Conservation (phyloP, 2,797 vertebrate species). For the Lutjanus argentimaculatus region DNA sequence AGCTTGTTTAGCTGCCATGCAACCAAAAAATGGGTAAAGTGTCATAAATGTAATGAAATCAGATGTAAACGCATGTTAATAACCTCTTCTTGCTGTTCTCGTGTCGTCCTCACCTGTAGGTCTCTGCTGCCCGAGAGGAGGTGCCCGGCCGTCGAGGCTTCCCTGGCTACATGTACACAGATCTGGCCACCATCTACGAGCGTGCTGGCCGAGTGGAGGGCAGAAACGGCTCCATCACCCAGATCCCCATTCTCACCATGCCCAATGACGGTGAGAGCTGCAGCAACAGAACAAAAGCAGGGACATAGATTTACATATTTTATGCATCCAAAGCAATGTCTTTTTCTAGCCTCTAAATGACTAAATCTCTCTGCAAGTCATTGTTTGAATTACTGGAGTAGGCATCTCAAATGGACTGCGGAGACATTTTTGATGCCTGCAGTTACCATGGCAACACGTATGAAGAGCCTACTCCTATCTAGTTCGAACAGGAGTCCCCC, state of each 20-base stretch:
- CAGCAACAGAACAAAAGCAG: no score
- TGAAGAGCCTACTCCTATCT: slow-evolving; percentile 68
- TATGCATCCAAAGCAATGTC: not conserved
- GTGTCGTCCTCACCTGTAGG: slow-evolving; percentile 65
- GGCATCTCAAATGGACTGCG: slow-evolving; percentile 20
- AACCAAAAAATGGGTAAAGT: no score
- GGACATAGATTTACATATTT: not conserved
- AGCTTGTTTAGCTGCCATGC: no score
- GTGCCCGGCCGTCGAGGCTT: slow-evolving; percentile 90
- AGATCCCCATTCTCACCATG: slow-evolving; percentile 91
- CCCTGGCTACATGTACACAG: slow-evolving; percentile 91
- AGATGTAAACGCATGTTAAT: not conserved
- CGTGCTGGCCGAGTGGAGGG: slow-evolving; percentile 88
- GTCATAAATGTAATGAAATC: not conserved
- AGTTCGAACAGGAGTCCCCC: slow-evolving; percentile 62
- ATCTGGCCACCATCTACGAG: slow-evolving; percentile 90
- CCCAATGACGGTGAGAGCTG: slow-evolving; percentile 87
- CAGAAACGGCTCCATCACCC: slow-evolving; percentile 90
- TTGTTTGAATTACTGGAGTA: slow-evolving; percentile 30
- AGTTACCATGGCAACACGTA: slow-evolving; percentile 79
- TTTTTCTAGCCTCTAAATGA: slow-evolving; percentile 6
- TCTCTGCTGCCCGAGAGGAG: slow-evolving; percentile 89
- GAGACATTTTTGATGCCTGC: slow-evolving; percentile 63
- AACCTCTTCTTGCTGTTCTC: not conserved
- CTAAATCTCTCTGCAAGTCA: slow-evolving; percentile 11